Conservation (phyloP, 2,113 vertebrate genomes). For the Prochilodus magdalenae region DNA sequence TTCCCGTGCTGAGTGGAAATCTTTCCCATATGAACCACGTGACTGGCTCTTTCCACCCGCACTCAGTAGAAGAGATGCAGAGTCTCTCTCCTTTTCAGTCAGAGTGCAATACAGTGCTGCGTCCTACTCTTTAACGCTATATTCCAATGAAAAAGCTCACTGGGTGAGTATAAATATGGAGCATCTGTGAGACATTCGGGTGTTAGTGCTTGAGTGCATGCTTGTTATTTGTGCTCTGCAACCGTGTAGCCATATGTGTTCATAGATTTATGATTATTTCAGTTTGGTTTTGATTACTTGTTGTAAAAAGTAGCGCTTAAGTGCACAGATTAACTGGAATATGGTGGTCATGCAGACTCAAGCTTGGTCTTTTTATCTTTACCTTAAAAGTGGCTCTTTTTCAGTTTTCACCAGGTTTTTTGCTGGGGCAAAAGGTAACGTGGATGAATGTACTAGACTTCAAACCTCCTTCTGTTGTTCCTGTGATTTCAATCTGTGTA, state of each 20-base stretch:
- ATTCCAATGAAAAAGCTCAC: constrained; percentile 80
- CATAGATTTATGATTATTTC: neutral
- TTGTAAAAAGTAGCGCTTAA: neutral
- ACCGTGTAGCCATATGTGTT: neutral
- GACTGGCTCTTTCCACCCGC: constrained; percentile 73
- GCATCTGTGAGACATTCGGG: neutral
- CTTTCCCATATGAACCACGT: constrained; percentile 73
- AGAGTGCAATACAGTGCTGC: constrained; percentile 71
- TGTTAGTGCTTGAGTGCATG: neutral
- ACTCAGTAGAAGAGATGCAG: constrained; percentile 69
- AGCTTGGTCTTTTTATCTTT: neutral
- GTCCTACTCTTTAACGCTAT: constrained; percentile 60
- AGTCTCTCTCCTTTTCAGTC: constrained; percentile 60
- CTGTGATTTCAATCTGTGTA: constrained; percentile 13
- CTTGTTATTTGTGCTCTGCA: neutral
- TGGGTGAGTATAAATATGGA: constrained; percentile 72
- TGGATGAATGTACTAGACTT: neutral
- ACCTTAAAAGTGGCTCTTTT: neutral
- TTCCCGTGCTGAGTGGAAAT: constrained; percentile 65
- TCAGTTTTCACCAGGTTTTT: neutral
- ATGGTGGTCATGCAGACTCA: neutral
- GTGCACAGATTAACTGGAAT: neutral
- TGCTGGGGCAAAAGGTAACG: neutral
- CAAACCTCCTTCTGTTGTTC: neutral
- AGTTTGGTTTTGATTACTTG: neutral